Conservation (phyloP, 2,888 invertebrate genomes). For the Phengaris arion region DNA sequence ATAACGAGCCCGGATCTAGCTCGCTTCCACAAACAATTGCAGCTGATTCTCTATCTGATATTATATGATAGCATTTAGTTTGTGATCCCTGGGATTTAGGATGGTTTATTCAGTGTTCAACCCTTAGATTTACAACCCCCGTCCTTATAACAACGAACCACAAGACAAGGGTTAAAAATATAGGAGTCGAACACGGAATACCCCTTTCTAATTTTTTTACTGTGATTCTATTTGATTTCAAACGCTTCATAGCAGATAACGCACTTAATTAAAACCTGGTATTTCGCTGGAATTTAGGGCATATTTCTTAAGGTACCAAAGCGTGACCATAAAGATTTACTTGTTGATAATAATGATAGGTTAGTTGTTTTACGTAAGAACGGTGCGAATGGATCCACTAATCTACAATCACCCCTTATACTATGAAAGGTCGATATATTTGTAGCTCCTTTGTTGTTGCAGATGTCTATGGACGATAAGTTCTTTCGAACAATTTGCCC, state of each 20-base stretch:
- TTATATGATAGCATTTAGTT: neutral
- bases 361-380: neutral
- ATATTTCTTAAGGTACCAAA: neutral
- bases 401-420: neutral
- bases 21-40: conserved; percentile 18
- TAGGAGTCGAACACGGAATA: too few relatives aligned
- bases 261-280: neutral
- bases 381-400: neutral
- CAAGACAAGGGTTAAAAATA: too few relatives aligned
- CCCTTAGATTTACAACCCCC: too few relatives aligned
- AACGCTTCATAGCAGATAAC: neutral
- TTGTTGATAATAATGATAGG: neutral
- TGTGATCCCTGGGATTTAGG: neutral
- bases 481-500: too few relatives aligned
- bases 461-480: too few relatives aligned
- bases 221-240: too few relatives aligned
- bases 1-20: conserved; percentile 3
- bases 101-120: too few relatives aligned
- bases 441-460: too few relatives aligned
- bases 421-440: neutral
- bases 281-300: neutral
- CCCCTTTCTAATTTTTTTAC: too few relatives aligned
- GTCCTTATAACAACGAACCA: too few relatives aligned
- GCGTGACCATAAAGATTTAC: neutral
- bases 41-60: conserved; percentile 6